A percentile compares a stretch with the other conserved stretches of the same genome.
Evolutionary conservation across 1,140 invertebrate genomes (phyloP).

Genomic region (Paralvinella palmiformis): DNA sequence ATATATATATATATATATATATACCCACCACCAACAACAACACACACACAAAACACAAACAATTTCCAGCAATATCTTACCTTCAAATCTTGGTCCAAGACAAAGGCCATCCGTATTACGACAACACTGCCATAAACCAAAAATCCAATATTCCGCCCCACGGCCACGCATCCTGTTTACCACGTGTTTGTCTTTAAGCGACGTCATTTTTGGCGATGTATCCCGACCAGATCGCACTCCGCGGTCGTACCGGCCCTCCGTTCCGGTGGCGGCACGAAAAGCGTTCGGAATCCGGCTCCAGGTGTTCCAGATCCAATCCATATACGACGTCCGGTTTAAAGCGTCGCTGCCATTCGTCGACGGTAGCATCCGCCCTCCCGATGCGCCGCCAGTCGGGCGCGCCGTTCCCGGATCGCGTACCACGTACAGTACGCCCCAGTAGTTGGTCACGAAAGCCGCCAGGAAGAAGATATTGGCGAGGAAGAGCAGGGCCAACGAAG

Average conservation of each 20-base stretch:
- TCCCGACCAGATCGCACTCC: background rate
- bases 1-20: no score
- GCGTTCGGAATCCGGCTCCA: no score
- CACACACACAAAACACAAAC: no score
- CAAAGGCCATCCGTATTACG: slow-evolving; percentile 13
- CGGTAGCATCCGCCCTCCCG: no score
- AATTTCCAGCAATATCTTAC: background rate
- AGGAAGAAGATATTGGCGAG: slow-evolving; percentile 9
- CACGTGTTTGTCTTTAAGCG: background rate
- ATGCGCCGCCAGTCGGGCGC: no score
- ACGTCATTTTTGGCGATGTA: background rate
- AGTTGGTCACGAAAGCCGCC: slow-evolving; percentile 15
- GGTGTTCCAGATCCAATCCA: no score
- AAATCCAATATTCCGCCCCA: slow-evolving; percentile 1
- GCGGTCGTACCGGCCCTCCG: background rate
- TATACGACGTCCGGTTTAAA: no score
- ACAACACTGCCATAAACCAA: slow-evolving; percentile 17
- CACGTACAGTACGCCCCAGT: slow-evolving; percentile 10
- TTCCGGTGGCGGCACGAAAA: no score
- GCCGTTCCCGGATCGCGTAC: background rate
- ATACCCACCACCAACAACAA: no score
- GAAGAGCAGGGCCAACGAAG: background rate
- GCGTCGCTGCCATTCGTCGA: no score
- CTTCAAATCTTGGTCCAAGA: slow-evolving; percentile 7
- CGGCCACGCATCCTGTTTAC: background rate